Evolutionary conservation across 2,888 invertebrate genomes (phyloP), one percentile per base, ranked within the genome.

Genomic region (Andrena bucephala): DNA sequence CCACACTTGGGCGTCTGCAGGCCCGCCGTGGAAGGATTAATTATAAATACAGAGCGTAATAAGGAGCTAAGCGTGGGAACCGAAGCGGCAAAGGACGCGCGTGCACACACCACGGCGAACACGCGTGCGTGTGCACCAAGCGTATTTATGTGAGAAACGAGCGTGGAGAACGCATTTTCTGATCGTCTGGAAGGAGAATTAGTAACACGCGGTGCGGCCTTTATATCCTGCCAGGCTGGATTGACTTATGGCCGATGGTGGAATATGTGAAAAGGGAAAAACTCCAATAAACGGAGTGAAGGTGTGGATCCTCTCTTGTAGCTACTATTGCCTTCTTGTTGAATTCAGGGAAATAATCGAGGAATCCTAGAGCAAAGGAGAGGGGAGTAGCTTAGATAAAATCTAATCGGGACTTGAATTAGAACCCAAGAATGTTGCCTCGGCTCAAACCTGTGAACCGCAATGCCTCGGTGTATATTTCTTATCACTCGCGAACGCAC

Each of bases 31-130:
- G 84, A 85, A 83, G 83, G 69, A 87, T 89, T 90, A 92, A 92
- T 92, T 92, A 91, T 86, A 88, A 89, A 85, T 86, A 83, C 83
- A 75, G 77, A 57, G 85, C 73, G 87, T 91, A 91, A 92, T 90
- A 90, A 90, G 89, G 87, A 89, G 85, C 86, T 83, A 86, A 88
- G 90, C 90, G 91, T 91, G 91, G 86, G 92, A 87, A 91, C 85
- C 84, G 78, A 81, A 72, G 74, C 86, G 84, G 83, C 88, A 82
- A 87, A 85, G 74, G 75, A 81, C 80, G 63, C 66, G 74, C 77
- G 69, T 68, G 48, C 27, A 50, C 33, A 63, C 52, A 31, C 52
- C 24, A 10, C 54, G 31, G 57, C 66, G 57, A 76, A 81, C 60
- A 71, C 80, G 52, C 36, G 31, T 29, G 57, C 52, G 24, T 57